phyloP scores from a whole-genome alignment of 2,797 vertebrate species.

The Hybognathus amarus region DNA sequence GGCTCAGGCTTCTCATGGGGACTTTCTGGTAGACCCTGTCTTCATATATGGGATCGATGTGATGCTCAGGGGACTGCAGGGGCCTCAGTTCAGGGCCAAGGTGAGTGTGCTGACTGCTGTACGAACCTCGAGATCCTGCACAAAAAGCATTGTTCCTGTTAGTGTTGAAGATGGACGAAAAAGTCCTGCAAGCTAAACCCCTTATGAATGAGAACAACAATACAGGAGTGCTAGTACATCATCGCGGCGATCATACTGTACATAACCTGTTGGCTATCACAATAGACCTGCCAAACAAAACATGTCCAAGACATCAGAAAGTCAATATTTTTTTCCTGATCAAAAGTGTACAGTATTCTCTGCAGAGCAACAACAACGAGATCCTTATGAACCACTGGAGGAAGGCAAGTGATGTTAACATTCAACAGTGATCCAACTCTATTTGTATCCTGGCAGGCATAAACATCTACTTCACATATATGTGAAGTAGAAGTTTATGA shows the following conservation, averaged over 20 bases:
- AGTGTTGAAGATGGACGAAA: slow-evolving; percentile 3
- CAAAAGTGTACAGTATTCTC: too few relatives aligned
- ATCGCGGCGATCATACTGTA: neutral
- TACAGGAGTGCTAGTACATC: neutral
- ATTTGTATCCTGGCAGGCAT: neutral
- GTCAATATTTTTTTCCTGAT: slow-evolving; percentile 15
- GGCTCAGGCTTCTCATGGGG: slow-evolving; percentile 96
- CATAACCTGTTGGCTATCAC: neutral
- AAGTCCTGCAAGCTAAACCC: neutral
- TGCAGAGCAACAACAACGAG: neutral
- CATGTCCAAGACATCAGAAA: neutral
- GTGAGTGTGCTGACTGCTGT: slow-evolving; percentile 96
- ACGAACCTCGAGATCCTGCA: slow-evolving; percentile 91
- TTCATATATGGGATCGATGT: slow-evolving; percentile 98
- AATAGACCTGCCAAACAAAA: neutral
- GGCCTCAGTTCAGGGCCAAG: slow-evolving; percentile 87
- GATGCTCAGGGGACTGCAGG: slow-evolving; percentile 94
- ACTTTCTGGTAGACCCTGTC: slow-evolving; percentile 96
- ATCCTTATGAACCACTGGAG: neutral
- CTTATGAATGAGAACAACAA: neutral
- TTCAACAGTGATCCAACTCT: neutral
- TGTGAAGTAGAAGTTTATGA: slow-evolving; percentile 16
- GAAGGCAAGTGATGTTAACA: neutral
- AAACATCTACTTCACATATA: too few relatives aligned
- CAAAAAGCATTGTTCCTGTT: slow-evolving; percentile 35